These are phyloP conservation scores for Atta texana DNA, from an alignment of 1,140 invertebrate species.

Conservation along the genomic window DNA sequence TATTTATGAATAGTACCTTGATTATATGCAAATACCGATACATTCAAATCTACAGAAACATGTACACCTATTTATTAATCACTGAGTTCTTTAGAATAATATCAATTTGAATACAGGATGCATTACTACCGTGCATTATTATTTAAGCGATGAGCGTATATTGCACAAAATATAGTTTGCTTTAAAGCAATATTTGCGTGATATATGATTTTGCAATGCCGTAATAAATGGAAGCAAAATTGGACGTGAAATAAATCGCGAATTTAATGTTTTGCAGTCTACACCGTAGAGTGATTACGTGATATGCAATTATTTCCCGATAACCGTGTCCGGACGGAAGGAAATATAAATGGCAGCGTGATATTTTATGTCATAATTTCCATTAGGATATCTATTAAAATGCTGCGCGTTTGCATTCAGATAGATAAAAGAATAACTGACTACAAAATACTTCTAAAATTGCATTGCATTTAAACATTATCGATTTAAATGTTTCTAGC, in stretches of 20 bases:
- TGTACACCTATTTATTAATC: background rate
- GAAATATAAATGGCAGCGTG: slow-evolving; percentile 56
- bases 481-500: background rate
- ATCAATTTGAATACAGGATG: slow-evolving; percentile 14
- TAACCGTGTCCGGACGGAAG: slow-evolving; percentile 41
- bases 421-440: slow-evolving; percentile 16
- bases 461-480: slow-evolving; percentile 13
- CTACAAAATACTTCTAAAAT: slow-evolving; percentile 24
- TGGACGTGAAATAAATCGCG: slow-evolving; percentile 54
- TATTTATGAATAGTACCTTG: background rate
- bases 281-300: slow-evolving; percentile 43
- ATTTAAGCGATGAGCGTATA: slow-evolving; percentile 46
- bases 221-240: slow-evolving; percentile 55
- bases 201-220: slow-evolving; percentile 41
- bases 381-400: slow-evolving; percentile 53
- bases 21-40: slow-evolving; percentile 2
- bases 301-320: slow-evolving; percentile 58
- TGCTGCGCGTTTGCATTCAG: slow-evolving; percentile 6
- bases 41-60: background rate
- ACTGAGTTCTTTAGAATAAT: slow-evolving; percentile 20
- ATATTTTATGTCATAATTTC: slow-evolving; percentile 59
- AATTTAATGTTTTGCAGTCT: slow-evolving; percentile 54
- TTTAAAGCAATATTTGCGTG: slow-evolving; percentile 51
- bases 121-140: slow-evolving; percentile 30
- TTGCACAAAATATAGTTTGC: slow-evolving; percentile 29